A percentile compares a stretch with the other conserved stretches of the same genome.
These are phyloP conservation scores for Drosophila rhopaloa DNA, from an alignment of 1,140 invertebrate species.

Conservation along the genomic window DNA sequence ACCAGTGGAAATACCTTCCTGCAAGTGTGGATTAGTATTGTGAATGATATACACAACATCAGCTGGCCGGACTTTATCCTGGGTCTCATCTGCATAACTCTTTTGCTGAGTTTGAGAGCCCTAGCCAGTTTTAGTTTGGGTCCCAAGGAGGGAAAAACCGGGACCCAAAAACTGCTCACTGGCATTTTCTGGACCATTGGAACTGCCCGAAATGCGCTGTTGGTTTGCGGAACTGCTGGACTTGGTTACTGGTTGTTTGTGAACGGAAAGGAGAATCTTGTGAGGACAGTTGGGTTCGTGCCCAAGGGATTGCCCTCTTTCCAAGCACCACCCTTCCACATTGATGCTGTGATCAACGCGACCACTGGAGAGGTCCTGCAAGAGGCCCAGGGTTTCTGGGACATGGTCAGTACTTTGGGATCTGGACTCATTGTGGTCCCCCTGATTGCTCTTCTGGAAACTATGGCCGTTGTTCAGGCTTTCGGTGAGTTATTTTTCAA, in stretches of 20 bases:
- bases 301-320: slow-evolving; percentile 89
- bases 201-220: slow-evolving; percentile 91
- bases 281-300: slow-evolving; percentile 86
- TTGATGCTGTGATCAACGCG: slow-evolving; percentile 79
- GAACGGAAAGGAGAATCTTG: slow-evolving; percentile 58
- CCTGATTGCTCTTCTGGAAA: slow-evolving; percentile 92
- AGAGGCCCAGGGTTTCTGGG: slow-evolving; percentile 85
- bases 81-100: slow-evolving; percentile 89
- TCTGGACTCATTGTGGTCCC: slow-evolving; percentile 92
- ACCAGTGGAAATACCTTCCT: slow-evolving; percentile 91
- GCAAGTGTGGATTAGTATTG: slow-evolving; percentile 90
- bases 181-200: slow-evolving; percentile 88
- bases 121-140: slow-evolving; percentile 86
- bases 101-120: slow-evolving; percentile 90
- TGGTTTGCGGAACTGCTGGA: slow-evolving; percentile 88
- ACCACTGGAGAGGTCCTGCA: slow-evolving; percentile 84
- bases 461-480: slow-evolving; percentile 93
- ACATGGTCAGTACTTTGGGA: slow-evolving; percentile 90
- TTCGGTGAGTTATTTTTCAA: slow-evolving; percentile 82
- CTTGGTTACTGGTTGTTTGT: slow-evolving; percentile 86
- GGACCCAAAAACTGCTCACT: slow-evolving; percentile 86
- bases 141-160: slow-evolving; percentile 85
- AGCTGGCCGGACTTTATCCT: slow-evolving; percentile 89
- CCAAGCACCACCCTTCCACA: slow-evolving; percentile 88
- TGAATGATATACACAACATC: slow-evolving; percentile 87